These are phyloP conservation scores for Schizaphis graminum DNA, from an alignment of 2,888 invertebrate species.

Conservation along the genomic window DNA sequence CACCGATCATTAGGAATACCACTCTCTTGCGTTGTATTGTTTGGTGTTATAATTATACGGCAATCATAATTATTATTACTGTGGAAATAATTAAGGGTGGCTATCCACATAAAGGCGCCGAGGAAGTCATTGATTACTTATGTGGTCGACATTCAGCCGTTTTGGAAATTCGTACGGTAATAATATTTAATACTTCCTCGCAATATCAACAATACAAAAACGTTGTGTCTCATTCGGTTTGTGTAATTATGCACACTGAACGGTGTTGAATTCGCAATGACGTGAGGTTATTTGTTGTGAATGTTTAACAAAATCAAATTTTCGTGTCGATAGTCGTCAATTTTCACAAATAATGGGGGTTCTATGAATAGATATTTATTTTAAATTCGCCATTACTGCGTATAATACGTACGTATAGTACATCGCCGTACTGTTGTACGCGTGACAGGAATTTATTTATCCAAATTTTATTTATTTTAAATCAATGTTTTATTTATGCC, in stretches of 20 bases:
- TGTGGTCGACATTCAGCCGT: neutral
- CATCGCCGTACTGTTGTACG: too few relatives aligned
- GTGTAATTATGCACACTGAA: neutral
- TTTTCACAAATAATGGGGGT: neutral
- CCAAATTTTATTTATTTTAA: neutral
- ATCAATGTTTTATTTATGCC: neutral
- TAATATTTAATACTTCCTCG: neutral
- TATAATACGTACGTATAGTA: too few relatives aligned
- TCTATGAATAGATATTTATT: neutral
- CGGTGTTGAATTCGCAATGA: neutral
- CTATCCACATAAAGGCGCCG: neutral
- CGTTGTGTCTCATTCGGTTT: neutral
- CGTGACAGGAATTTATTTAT: neutral
- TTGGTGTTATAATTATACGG: neutral
- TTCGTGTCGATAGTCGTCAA: neutral
- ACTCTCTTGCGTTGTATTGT: neutral
- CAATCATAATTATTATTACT: conserved; percentile 23
- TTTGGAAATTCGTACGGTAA: neutral
- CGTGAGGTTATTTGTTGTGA: neutral
- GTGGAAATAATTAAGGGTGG: neutral
- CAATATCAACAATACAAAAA: neutral
- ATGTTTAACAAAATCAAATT: neutral
- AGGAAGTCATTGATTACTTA: neutral
- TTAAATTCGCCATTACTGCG: neutral
- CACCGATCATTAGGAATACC: neutral